Evolutionary conservation across 2,797 vertebrate genomes (phyloP).

Genomic region (Chaetophractus vellerosus): DNA sequence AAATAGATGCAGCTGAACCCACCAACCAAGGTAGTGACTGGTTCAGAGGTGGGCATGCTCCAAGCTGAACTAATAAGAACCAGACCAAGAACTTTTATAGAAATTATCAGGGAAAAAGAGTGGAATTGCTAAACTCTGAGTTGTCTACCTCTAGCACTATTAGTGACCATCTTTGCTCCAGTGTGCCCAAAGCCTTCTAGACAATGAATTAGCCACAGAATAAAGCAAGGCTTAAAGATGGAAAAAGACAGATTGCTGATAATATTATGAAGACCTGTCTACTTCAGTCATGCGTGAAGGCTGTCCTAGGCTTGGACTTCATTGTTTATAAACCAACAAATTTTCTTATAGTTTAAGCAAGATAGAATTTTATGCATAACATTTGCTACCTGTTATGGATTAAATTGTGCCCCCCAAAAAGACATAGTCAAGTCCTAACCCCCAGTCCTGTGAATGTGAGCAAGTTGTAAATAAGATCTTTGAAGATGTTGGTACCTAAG

Average conservation of each 20-base stretch:
- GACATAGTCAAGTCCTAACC: no score
- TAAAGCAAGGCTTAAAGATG: neutral
- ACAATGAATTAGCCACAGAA: slow-evolving; percentile 18
- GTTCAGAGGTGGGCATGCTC: neutral
- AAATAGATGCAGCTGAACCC: neutral
- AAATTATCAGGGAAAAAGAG: neutral
- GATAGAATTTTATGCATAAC: neutral
- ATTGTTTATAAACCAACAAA: neutral
- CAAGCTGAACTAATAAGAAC: neutral
- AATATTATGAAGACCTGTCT: neutral
- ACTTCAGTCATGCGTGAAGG: neutral
- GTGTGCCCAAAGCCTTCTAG: neutral
- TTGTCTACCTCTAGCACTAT: neutral
- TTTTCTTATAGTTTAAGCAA: slow-evolving; percentile 15
- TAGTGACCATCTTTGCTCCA: neutral
- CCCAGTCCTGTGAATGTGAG: no score
- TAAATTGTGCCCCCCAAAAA: no score
- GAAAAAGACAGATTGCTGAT: neutral
- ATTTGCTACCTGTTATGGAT: neutral
- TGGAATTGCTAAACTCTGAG: neutral
- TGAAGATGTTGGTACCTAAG: no score
- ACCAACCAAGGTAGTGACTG: neutral
- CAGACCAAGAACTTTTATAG: neutral
- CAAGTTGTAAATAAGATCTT: no score
- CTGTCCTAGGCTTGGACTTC: neutral